phyloP scores from a whole-genome alignment of 2,797 vertebrate species.

The Periparus ater region DNA sequence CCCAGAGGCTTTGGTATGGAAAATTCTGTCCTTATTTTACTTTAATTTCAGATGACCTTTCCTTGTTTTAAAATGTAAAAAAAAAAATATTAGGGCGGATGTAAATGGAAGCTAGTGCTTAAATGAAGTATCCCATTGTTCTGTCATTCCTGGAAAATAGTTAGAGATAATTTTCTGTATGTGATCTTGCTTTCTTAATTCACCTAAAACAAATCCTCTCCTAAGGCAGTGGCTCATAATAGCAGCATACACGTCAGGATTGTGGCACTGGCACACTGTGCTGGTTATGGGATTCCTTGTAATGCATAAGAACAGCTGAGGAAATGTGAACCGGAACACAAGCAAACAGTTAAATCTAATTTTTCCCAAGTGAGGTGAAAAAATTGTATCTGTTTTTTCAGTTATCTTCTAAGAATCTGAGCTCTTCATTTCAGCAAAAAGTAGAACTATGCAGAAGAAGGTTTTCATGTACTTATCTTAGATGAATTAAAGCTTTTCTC shows the following conservation, averaged over 20 bases:
- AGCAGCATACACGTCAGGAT: neutral
- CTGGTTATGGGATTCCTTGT: neutral
- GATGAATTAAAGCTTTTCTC: neutral
- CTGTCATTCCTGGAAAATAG: neutral
- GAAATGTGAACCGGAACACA: neutral
- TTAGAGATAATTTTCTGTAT: neutral
- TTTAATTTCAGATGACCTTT: neutral
- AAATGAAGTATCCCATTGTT: neutral
- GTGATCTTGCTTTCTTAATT: neutral
- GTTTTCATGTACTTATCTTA: neutral
- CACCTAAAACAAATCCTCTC: slow-evolving; percentile 8
- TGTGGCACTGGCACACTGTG: neutral
- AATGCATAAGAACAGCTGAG: neutral
- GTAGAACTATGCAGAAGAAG: neutral
- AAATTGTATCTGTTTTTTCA: neutral
- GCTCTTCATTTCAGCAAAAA: neutral
- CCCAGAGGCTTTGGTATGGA: neutral
- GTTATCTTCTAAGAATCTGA: neutral
- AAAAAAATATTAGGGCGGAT: neutral
- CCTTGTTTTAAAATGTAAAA: neutral
- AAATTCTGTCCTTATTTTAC: neutral
- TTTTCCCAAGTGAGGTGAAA: neutral
- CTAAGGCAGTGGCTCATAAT: slow-evolving; percentile 20
- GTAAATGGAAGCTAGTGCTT: neutral
- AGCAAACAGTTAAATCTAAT: neutral